Evolutionary conservation across 2,113 vertebrate species (phyloP).

Genomic region (Tonatia bakeri): DNA sequence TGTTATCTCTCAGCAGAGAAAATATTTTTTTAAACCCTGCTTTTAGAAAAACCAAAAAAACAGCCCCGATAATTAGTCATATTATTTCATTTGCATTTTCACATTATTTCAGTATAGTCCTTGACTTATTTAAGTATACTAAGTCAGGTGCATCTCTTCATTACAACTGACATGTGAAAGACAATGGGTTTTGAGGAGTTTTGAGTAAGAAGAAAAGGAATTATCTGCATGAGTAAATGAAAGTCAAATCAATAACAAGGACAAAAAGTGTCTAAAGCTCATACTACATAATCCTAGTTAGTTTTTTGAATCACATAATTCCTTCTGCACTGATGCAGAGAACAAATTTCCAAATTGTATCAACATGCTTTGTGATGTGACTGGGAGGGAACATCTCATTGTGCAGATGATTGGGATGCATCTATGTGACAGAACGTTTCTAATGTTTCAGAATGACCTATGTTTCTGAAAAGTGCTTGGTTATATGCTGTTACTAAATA

Average conservation of each 20-base stretch:
- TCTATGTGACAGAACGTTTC: not conserved
- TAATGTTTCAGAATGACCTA: no score
- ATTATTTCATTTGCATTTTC: not conserved
- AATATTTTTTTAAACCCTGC: not conserved
- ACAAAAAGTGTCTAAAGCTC: not conserved
- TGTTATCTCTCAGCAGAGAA: not conserved
- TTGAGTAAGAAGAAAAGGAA: not conserved
- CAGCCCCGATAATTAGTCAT: not conserved
- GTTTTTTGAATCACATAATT: not conserved
- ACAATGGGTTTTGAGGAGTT: not conserved
- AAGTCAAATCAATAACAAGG: not conserved
- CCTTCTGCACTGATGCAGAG: not conserved
- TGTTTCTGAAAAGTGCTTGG: not conserved
- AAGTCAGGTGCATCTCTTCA: not conserved
- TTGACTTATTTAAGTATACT: not conserved
- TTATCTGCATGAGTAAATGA: not conserved
- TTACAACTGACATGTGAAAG: not conserved
- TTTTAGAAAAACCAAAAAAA: constrained; percentile 9
- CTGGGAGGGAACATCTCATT: not conserved
- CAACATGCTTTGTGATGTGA: not conserved
- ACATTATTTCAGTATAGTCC: not conserved
- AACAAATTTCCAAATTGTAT: not conserved
- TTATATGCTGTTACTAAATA: not conserved
- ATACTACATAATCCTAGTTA: not conserved
- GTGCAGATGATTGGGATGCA: not conserved